Percentiles rank a stretch among this genome's conserved stretches.
phyloP scores from a whole-genome alignment of 2,888 invertebrate species.

The Drosophila infuscata region DNA sequence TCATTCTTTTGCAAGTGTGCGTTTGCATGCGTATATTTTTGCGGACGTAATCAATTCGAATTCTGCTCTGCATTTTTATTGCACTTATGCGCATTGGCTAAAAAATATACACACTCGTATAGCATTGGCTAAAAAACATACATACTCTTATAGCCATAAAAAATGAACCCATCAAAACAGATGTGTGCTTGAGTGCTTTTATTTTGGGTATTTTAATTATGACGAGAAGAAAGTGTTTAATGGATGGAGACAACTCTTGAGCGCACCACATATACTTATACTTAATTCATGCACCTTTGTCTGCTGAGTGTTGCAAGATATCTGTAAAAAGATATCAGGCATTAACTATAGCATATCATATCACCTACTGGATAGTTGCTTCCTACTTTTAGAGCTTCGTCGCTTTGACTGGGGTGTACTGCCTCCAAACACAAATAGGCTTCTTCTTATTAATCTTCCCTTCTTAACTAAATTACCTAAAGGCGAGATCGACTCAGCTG shows the following conservation, averaged over 20 bases:
- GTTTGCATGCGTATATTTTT: slow-evolving; percentile 12
- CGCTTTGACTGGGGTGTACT: too few relatives aligned
- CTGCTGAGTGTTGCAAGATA: background rate
- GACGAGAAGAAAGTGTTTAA: too few relatives aligned
- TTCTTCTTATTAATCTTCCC: too few relatives aligned
- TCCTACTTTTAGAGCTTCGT: too few relatives aligned
- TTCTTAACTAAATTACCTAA: too few relatives aligned
- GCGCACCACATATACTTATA: background rate
- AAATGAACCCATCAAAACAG: slow-evolving; percentile 37
- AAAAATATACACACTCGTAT: slow-evolving; percentile 12
- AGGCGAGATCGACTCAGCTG: too few relatives aligned
- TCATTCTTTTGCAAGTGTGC: slow-evolving; percentile 12
- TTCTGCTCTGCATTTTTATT: slow-evolving; percentile 72
- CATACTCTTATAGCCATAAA: slow-evolving; percentile 8
- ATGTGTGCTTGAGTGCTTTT: slow-evolving; percentile 25
- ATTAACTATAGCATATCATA: background rate
- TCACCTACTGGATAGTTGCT: too few relatives aligned
- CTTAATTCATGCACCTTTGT: background rate
- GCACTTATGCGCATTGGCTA: slow-evolving; percentile 58
- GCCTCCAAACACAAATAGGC: too few relatives aligned
- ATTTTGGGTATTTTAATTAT: background rate
- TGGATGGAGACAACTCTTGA: background rate
- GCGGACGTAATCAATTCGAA: slow-evolving; percentile 66
- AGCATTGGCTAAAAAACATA: slow-evolving; percentile 15
- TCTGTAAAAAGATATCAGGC: too few relatives aligned